Conservation (phyloP, 2,888 invertebrate species). For the Leucophenga maculata region DNA sequence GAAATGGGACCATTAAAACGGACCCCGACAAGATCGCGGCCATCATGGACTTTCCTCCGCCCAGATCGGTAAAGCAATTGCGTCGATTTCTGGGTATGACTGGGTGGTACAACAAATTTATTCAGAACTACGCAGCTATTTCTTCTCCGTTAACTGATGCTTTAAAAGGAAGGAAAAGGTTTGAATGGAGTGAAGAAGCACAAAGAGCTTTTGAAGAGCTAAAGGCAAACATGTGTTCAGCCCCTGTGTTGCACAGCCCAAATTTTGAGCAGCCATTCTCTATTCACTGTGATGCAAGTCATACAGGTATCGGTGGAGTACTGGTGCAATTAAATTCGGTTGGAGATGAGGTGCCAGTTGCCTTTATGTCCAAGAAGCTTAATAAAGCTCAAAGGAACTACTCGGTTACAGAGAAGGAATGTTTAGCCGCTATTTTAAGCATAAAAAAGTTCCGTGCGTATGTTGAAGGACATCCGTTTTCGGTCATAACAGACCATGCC, state of each 20-base stretch:
- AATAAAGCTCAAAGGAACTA: slow-evolving; percentile 30
- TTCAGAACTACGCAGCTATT: slow-evolving; percentile 15
- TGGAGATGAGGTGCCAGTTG: slow-evolving; percentile 26
- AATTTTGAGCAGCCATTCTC: slow-evolving; percentile 31
- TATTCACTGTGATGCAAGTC: slow-evolving; percentile 34
- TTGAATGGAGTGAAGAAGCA: neutral
- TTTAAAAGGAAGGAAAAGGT: slow-evolving; percentile 13
- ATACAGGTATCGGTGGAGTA: slow-evolving; percentile 23
- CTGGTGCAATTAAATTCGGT: slow-evolving; percentile 23
- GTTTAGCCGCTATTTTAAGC: slow-evolving; percentile 32
- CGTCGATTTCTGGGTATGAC: slow-evolving; percentile 26
- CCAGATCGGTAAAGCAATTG: slow-evolving; percentile 19
- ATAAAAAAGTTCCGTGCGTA: slow-evolving; percentile 36
- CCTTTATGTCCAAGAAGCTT: slow-evolving; percentile 29
- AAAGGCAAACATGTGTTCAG: slow-evolving; percentile 10
- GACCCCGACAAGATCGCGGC: slow-evolving; percentile 28
- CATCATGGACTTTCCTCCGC: slow-evolving; percentile 22
- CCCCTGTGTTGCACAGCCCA: slow-evolving; percentile 25
- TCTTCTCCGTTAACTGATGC: slow-evolving; percentile 22
- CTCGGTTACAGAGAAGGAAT: slow-evolving; percentile 34
- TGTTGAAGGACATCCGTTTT: slow-evolving; percentile 32
- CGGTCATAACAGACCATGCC: too few species aligned
- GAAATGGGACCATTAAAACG: slow-evolving; percentile 24
- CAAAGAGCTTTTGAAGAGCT: neutral
- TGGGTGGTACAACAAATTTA: slow-evolving; percentile 28